A percentile compares a stretch with the other conserved stretches of the same genome.
Conservation (phyloP, 2,113 vertebrate genomes). For the Cynopterus brachyotis region DNA sequence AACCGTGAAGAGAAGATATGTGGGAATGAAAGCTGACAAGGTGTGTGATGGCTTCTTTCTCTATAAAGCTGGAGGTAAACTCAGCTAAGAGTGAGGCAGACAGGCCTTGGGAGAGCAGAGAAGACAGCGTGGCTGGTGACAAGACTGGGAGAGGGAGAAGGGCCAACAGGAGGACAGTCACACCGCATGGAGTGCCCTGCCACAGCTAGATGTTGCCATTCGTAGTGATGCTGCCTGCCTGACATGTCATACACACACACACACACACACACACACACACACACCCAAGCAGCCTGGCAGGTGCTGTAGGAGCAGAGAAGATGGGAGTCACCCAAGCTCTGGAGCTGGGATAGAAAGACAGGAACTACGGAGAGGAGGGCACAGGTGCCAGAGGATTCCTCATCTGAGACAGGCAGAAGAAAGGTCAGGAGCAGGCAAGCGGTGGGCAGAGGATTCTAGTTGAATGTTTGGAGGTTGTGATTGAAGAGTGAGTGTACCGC, state of each 20-base stretch:
- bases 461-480: background rate
- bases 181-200: background rate
- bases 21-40: background rate
- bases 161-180: background rate
- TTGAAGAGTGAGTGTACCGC: background rate
- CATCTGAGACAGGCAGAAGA: background rate
- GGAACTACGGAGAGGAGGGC: background rate
- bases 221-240: background rate
- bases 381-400: background rate
- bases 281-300: background rate
- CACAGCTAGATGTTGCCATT: background rate
- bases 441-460: background rate
- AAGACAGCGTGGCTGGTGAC: background rate
- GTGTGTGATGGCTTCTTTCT: background rate
- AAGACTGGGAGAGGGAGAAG: background rate
- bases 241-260: rapidly evolving
- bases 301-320: background rate
- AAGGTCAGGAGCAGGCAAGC: background rate
- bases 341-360: background rate
- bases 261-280: too few species aligned
- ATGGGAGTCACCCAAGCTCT: background rate
- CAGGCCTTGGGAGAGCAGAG: background rate
- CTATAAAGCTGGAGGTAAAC: background rate
- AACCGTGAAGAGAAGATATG: too few species aligned
- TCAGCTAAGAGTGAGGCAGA: background rate